Percentiles rank a stretch among this genome's conserved stretches.
Conservation (phyloP, 2,888 invertebrate genomes). For the Ectemnius cavifrons region DNA sequence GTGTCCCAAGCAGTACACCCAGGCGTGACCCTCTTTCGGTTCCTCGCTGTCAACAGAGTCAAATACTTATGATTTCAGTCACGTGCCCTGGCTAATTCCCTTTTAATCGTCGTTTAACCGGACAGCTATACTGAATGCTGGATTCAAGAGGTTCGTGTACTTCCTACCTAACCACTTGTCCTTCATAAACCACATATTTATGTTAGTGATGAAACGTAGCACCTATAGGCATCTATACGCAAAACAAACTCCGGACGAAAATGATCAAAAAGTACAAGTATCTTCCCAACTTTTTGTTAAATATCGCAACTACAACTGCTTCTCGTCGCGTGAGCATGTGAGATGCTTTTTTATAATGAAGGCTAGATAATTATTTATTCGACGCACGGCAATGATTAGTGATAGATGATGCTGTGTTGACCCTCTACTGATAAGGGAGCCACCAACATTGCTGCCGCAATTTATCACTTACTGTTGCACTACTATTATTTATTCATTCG, state of each 20-base stretch:
- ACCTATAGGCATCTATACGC: slow-evolving; percentile 46
- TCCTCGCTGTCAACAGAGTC: too few relatives aligned
- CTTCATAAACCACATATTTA: too few relatives aligned
- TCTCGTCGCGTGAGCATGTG: slow-evolving; percentile 1
- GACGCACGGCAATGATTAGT: neutral
- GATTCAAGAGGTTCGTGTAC: too few relatives aligned
- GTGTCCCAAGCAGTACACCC: neutral
- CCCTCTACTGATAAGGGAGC: slow-evolving; percentile 9
- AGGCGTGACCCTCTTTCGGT: too few relatives aligned
- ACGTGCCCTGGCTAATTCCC: too few relatives aligned
- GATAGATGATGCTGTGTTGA: neutral
- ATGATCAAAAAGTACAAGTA: slow-evolving; percentile 75
- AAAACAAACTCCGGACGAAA: slow-evolving; percentile 63
- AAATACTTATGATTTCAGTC: too few relatives aligned
- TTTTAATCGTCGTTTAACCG: too few relatives aligned
- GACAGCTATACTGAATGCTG: too few relatives aligned
- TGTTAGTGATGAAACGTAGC: too few relatives aligned
- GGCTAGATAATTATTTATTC: slow-evolving; percentile 1
- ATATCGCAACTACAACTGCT: slow-evolving; percentile 43
- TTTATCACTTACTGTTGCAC: slow-evolving; percentile 73
- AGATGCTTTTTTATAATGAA: neutral
- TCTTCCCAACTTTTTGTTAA: slow-evolving; percentile 54
- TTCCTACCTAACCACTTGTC: too few relatives aligned
- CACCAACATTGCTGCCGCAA: slow-evolving; percentile 50
- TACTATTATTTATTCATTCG: slow-evolving; percentile 76